phyloP scores from a whole-genome alignment of 2,888 invertebrate genomes.

The Nemoura dubitans region DNA sequence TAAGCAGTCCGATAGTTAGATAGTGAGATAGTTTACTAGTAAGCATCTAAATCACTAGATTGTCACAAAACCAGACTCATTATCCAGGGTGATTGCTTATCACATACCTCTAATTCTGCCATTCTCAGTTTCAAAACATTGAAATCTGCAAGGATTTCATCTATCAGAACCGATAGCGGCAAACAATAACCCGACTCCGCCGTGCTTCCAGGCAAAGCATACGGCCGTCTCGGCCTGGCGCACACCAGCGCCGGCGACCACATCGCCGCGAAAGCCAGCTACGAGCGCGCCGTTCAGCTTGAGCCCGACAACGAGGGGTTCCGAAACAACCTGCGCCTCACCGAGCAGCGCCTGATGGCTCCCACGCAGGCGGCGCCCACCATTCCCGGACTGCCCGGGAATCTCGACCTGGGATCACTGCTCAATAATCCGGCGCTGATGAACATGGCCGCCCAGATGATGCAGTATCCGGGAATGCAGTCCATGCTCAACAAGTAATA shows the following conservation, averaged over 20 bases:
- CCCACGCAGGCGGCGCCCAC: neutral
- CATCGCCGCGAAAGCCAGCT: slow-evolving; percentile 85
- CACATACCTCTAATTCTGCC: no score
- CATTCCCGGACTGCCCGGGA: slow-evolving; percentile 1
- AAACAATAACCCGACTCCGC: no score
- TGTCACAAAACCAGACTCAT: no score
- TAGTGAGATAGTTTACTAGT: no score
- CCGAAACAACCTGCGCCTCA: slow-evolving; percentile 83
- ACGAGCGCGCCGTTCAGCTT: slow-evolving; percentile 85
- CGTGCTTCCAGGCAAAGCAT: slow-evolving; percentile 76
- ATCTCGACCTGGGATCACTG: slow-evolving; percentile 67
- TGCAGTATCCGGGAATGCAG: slow-evolving; percentile 85
- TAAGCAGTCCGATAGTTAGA: no score
- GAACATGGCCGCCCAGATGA: slow-evolving; percentile 85
- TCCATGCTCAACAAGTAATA: slow-evolving; percentile 61
- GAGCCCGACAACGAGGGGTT: slow-evolving; percentile 95
- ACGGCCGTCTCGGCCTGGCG: slow-evolving; percentile 90
- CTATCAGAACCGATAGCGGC: no score
- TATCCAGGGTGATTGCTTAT: no score
- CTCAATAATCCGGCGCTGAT: slow-evolving; percentile 84
- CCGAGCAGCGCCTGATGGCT: slow-evolving; percentile 71
- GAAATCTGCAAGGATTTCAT: no score
- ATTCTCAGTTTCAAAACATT: no score
- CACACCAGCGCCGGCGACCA: slow-evolving; percentile 84
- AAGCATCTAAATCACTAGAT: no score